Conservation (phyloP, 2,888 invertebrate genomes). For the Rhodophaea formosa region DNA sequence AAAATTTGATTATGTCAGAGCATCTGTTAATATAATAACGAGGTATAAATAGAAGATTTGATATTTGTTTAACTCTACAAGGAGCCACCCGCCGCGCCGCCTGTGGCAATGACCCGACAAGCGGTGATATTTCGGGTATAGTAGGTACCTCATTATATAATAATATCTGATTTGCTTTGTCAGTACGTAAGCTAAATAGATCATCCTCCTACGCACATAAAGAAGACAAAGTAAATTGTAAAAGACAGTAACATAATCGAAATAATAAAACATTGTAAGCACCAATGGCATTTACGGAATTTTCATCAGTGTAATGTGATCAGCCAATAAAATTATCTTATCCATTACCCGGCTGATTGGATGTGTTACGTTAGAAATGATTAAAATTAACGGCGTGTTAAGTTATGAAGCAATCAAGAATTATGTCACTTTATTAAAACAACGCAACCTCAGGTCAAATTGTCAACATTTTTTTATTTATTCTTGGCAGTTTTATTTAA, state of each 20-base stretch:
- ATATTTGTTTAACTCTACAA: constrained; percentile 6
- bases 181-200: neutral
- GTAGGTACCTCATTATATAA: constrained; percentile 22
- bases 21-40: neutral
- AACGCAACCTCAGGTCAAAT: no score
- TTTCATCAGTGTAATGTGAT: neutral
- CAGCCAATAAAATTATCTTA: neutral
- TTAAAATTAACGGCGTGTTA: neutral
- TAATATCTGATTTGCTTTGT: neutral
- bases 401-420: neutral
- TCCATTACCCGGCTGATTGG: neutral
- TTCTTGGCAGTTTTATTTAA: no score
- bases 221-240: neutral
- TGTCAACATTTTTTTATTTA: no score
- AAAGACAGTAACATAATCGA: neutral
- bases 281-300: neutral
- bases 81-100: constrained; percentile 32
- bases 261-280: neutral
- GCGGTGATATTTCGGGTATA: constrained; percentile 32
- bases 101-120: constrained; percentile 42
- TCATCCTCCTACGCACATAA: neutral
- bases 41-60: constrained; percentile 7
- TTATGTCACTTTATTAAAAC: neutral
- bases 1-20: constrained; percentile 2
- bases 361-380: neutral